Conservation (phyloP, 2,888 invertebrate genomes). For the Drosophila glabriapex region DNA sequence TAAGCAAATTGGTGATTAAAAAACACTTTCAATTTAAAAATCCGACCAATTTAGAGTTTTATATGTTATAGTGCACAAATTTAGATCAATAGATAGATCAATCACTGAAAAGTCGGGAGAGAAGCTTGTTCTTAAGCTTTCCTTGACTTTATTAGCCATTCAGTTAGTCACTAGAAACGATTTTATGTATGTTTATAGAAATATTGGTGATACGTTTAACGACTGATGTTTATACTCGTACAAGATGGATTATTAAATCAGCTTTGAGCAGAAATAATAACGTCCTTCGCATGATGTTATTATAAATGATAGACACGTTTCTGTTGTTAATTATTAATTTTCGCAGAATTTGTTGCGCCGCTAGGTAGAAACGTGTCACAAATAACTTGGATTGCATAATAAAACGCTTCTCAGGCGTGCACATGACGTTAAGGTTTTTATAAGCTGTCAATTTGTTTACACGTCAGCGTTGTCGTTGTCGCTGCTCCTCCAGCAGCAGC, state of each 20-base stretch:
- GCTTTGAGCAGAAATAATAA: slow-evolving; percentile 30
- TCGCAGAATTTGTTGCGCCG: slow-evolving; percentile 42
- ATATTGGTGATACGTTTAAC: neutral
- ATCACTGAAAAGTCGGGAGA: no score
- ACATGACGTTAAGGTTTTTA: slow-evolving; percentile 79
- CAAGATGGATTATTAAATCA: slow-evolving; percentile 43
- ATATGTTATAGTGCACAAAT: neutral
- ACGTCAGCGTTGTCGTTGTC: slow-evolving; percentile 44
- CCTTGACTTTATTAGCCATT: neutral
- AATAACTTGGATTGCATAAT: slow-evolving; percentile 77
- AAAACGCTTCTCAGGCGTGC: slow-evolving; percentile 64
- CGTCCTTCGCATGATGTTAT: slow-evolving; percentile 43
- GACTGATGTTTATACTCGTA: neutral
- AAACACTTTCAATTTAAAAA: neutral
- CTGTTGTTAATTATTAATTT: slow-evolving; percentile 81
- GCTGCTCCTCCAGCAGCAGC: neutral
- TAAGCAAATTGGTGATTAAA: neutral
- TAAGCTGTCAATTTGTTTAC: slow-evolving; percentile 83
- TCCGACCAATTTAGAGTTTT: neutral
- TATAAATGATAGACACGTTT: slow-evolving; percentile 79
- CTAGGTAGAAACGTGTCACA: slow-evolving; percentile 52
- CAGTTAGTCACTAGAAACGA: neutral
- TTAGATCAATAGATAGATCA: neutral
- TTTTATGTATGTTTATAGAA: neutral
- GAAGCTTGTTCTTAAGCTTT: neutral